Evolutionary conservation across 2,888 invertebrate species (phyloP).

Genomic region (Alsophila aescularia): DNA sequence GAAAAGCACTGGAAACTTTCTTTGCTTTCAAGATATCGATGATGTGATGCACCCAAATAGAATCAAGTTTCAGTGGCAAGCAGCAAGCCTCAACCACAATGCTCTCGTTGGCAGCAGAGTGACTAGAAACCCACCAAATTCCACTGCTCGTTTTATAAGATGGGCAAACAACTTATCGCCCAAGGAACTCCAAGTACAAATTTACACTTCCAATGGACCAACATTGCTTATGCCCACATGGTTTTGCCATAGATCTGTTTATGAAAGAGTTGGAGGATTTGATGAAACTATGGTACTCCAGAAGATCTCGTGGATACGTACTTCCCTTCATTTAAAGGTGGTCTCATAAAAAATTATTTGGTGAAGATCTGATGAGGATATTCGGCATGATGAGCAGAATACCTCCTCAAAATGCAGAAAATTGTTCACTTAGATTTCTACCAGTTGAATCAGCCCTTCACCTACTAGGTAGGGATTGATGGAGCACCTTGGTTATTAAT

Average conservation of each 20-base stretch:
- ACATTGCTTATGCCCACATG: conserved; percentile 95
- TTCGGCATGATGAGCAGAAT: too few species aligned
- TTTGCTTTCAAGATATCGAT: conserved; percentile 94
- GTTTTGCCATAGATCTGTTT: conserved; percentile 89
- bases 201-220: conserved; percentile 93
- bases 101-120: conserved; percentile 70
- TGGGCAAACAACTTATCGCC: conserved; percentile 89
- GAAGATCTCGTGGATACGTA: too few species aligned
- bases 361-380: too few species aligned
- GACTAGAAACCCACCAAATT: conserved; percentile 56
- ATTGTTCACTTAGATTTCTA: too few species aligned
- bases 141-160: conserved; percentile 85
- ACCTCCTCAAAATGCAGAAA: too few species aligned
- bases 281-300: conserved; percentile 88
- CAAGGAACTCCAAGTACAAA: conserved; percentile 85
- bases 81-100: conserved; percentile 78
- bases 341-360: too few species aligned
- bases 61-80: conserved; percentile 83
- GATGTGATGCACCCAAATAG: conserved; percentile 89
- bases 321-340: too few species aligned
- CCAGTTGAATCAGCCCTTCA: too few species aligned
- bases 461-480: too few species aligned
- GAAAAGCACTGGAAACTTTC: conserved; percentile 85
- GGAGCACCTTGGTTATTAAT: too few species aligned
- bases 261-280: conserved; percentile 87